Evolutionary conservation across 2,888 invertebrate genomes (phyloP), one percentile per base, ranked within the genome.

Genomic region (Cybosia mesomella): DNA sequence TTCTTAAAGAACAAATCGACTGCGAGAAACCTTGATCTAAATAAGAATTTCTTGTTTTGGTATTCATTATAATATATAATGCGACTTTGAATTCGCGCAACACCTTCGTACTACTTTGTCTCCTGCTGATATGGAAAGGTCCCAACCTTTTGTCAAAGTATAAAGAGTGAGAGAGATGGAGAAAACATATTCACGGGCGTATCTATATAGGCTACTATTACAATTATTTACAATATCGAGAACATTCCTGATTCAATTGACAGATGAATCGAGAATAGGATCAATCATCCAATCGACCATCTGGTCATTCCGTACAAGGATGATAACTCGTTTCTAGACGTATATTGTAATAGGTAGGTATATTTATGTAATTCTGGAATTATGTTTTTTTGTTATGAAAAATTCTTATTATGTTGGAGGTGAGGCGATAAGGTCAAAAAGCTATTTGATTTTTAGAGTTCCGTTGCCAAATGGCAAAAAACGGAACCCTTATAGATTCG

Each of bases 231-330:
- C 1, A 34, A 10, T 63, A 64, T 67, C 57, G 11, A 63, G 60
- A 69, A 57, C 13, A 18, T 64, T 43, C 57, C 10, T 58, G 7
- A 43, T n/a, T 58, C 68, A 71, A 67, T 73, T 60, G 70, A n/a
- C 18, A 24, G 22, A 28, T 60, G 62, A 66, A 49, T 72, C 21
- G 60, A 21, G 28, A 18, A 55, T 22, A 73, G 66, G 11, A 66
- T 49, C 71, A 68, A 65, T 68, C 49, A 59, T 28, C 58, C 71
- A 75, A 75, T 71, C 73, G 80, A 62, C 54, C 69, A 63, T 67
- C 62, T 71, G 28, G 13, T 13, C 13, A n/a, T 49, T 22, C 2
- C 15, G 36, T 22, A 39, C 21, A 39, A 24, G 9, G 22, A 39
- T 59, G 34, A n/a, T 9, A 36, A n/a, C 24, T 11, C 36, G 36